phyloP scores from a whole-genome alignment of 1,140 invertebrate genomes.

The Diabrotica undecimpunctata region DNA sequence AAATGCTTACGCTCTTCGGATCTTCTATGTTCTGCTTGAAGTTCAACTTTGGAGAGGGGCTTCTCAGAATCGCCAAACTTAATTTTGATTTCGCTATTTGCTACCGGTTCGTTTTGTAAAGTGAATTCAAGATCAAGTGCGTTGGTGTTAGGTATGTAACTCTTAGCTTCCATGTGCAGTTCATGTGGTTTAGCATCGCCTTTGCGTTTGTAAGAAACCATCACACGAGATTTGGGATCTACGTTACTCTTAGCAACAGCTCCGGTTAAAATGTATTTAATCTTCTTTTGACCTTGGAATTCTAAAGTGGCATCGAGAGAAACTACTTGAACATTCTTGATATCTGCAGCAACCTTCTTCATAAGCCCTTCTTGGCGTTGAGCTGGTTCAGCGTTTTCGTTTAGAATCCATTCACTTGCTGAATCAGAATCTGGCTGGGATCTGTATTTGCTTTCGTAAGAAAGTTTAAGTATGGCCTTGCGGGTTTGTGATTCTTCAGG shows the following conservation, averaged over 20 bases:
- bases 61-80: slow-evolving; percentile 48
- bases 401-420: not conserved
- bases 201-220: slow-evolving; percentile 48
- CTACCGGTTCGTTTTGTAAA: slow-evolving; percentile 50
- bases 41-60: slow-evolving; percentile 42
- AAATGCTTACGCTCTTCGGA: slow-evolving; percentile 52
- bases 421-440: slow-evolving; percentile 41
- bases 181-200: slow-evolving; percentile 41
- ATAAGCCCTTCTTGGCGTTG: slow-evolving; percentile 51
- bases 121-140: slow-evolving; percentile 52
- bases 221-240: slow-evolving; percentile 51
- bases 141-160: slow-evolving; percentile 48
- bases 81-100: slow-evolving; percentile 50
- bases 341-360: slow-evolving; percentile 50
- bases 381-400: slow-evolving; percentile 23
- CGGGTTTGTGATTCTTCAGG: slow-evolving; percentile 29
- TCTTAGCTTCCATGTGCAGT: slow-evolving; percentile 46
- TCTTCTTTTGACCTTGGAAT: slow-evolving; percentile 50
- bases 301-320: slow-evolving; percentile 53
- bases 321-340: slow-evolving; percentile 48
- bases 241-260: slow-evolving; percentile 53
- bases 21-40: slow-evolving; percentile 48
- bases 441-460: slow-evolving; percentile 26
- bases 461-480: slow-evolving; percentile 24
- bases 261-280: slow-evolving; percentile 49